Evolutionary conservation across 1,140 invertebrate genomes (phyloP), one percentile per base, ranked within the genome.

Genomic region (Polyergus mexicanus): DNA sequence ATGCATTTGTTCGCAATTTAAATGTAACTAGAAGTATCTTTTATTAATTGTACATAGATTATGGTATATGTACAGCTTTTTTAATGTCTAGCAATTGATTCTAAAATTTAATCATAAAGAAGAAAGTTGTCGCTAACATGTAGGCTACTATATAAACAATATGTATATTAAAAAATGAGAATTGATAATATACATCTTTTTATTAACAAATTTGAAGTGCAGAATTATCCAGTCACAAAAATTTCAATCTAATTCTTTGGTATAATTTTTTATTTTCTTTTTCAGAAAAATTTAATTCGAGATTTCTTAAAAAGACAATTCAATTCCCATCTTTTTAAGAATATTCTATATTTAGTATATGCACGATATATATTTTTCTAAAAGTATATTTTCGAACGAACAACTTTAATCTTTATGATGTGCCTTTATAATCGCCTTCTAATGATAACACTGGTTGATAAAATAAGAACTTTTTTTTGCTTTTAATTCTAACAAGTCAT

Each of bases 51-150:
- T 89, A 87, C 56, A 51, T 60, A 78, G 32, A 83, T 87, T 86
- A 81, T 63, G 68, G 13, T 89, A 89, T 89, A 69, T 90, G 84
- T 86, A 90, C 71, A 74, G 7, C 25, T 32, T 32, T 32, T 89
- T 87, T 89, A 66, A 90, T 76, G 16, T 80, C 83, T 78, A 68
- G 74, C 88, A 90, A 90, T 90, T 90, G 81, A 85, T 86, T 87
- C 69, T 76, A 74, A 87, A 87, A 87, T 86, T 54, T 74, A 71
- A 74, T 81, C 88, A 85, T 87, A 80, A 85, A 81, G 76, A 80
- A 38, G 8, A 81, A 85, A 89, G 65, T 62, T 87, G 76, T 87
- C 25, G 6, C n/a, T 16, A 78, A 78, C 4, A 63, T 32, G 51
- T 28, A 51, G 16, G 28, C 1, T 1, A 16, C 1, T 35, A 41